Evolutionary conservation across 2,113 vertebrate species (phyloP).

Genomic region (Osmerus eperlanus): DNA sequence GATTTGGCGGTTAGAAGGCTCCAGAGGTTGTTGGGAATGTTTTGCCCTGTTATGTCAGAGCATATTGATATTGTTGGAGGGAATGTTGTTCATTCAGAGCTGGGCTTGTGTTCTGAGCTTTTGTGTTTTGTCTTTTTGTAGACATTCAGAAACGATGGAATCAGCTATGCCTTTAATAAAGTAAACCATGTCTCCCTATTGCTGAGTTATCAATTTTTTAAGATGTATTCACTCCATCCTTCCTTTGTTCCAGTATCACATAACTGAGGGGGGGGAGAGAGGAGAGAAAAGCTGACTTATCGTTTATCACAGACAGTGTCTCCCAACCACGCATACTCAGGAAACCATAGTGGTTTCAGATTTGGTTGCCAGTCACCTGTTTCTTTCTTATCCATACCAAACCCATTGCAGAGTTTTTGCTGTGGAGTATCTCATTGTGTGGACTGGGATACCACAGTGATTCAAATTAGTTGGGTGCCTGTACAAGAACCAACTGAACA

Average conservation of each 20-base stretch:
- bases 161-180: slow-evolving; percentile 89
- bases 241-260: too few species aligned
- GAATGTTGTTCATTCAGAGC: slow-evolving; percentile 64
- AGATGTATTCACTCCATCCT: not conserved
- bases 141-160: slow-evolving; percentile 81
- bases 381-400: slow-evolving; percentile 20
- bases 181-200: slow-evolving; percentile 83
- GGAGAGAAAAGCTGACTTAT: not conserved
- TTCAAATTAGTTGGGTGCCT: slow-evolving; percentile 10
- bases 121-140: slow-evolving; percentile 82
- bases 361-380: slow-evolving; percentile 33
- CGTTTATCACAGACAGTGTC: not conserved
- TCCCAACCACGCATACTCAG: slow-evolving; percentile 2
- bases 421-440: slow-evolving; percentile 42
- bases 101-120: slow-evolving; percentile 78
- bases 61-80: slow-evolving; percentile 40
- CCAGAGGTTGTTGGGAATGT: slow-evolving; percentile 45
- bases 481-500: not conserved
- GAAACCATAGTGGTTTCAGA: slow-evolving; percentile 4
- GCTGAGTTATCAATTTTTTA: not conserved
- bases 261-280: not conserved
- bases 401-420: slow-evolving; percentile 50
- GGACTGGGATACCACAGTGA: slow-evolving; percentile 37
- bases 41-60: slow-evolving; percentile 17
- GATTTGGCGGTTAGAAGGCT: slow-evolving; percentile 68